These are phyloP conservation scores for Chaenogobius annularis DNA, from an alignment of 2,113 vertebrate genomes.

Conservation along the genomic window DNA sequence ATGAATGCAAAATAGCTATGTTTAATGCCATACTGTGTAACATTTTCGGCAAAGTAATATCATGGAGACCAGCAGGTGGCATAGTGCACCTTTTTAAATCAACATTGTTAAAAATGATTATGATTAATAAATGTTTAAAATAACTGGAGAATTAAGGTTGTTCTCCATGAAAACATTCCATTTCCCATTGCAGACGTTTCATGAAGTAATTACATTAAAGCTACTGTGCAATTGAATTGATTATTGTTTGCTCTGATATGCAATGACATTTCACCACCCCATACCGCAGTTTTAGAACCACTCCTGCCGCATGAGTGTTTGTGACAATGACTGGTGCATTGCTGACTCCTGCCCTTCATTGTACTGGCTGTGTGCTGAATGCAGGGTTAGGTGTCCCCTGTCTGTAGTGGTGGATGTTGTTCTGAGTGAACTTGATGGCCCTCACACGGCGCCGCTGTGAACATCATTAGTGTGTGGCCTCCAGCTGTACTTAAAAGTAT, in stretches of 20 bases:
- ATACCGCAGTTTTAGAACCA: not conserved
- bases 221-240: not conserved
- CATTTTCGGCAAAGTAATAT: no score
- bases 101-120: no score
- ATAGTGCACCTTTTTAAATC: no score
- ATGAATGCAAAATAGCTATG: no score
- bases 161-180: no score
- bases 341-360: conserved; percentile 1
- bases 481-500: conserved; percentile 13
- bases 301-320: not conserved
- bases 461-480: conserved; percentile 34
- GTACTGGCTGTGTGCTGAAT: conserved; percentile 35
- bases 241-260: not conserved
- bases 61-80: no score
- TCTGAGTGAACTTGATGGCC: conserved; percentile 33
- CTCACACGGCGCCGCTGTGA: conserved; percentile 41
- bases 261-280: not conserved
- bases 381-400: not conserved
- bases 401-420: conserved; percentile 9
- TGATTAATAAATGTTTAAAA: no score
- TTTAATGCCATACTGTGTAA: no score
- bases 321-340: not conserved
- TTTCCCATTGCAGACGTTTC: no score
- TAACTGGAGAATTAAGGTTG: no score
- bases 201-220: no score